Evolutionary conservation across 2,797 vertebrate genomes (phyloP), one percentile per base, ranked within the genome.

Genomic region (Pogoniulus pusillus): DNA sequence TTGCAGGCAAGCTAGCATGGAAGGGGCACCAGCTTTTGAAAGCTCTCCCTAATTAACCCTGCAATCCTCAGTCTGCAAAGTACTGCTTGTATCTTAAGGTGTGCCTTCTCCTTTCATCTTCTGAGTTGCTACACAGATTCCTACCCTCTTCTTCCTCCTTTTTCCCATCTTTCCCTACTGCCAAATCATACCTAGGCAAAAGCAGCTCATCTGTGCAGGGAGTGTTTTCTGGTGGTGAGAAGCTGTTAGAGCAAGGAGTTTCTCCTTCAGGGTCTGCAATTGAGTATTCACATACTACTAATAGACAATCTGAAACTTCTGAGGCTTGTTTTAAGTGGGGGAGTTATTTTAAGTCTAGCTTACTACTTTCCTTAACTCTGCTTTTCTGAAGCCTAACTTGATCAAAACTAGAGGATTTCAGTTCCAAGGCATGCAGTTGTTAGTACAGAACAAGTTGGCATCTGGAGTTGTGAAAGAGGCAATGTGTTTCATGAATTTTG

Each of bases 1-100:
- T n/a, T 95, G 97, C 85, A 98, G 97, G 92, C 97, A 97, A 57
- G 97, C 98, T 74, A 97, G 96, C 83, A 94, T 97, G 4, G 97
- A 98, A 68, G 97, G 96, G 58, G 91, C 93, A 30, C 92, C 96
- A 2, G 94, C 96, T 39, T 16, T 89, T 98, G 96, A 96, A 95
- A 79, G 71, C 97, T 4, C 84, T 96, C 97, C 95, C 95, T 96
- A 77, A 97, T 97, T 87, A 37, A 97, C 12, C 88, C 96, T 0
- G 94, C 96, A 27, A 85, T 98, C 32, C 92, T 96, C 17, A 97
- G 94, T 96, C 93, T 98, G 18, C 95, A 95, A 16, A 98, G 96
- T 76, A 97, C 26, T 96, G 96, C 69, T 96, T 98, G 81, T 97
- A 97, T 75, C 96, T 96, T 24, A 96, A 96, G 91, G 94, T 97